These are phyloP conservation scores for Antigone vipio DNA, from an alignment of 2,113 vertebrate genomes.

Conservation along the genomic window DNA sequence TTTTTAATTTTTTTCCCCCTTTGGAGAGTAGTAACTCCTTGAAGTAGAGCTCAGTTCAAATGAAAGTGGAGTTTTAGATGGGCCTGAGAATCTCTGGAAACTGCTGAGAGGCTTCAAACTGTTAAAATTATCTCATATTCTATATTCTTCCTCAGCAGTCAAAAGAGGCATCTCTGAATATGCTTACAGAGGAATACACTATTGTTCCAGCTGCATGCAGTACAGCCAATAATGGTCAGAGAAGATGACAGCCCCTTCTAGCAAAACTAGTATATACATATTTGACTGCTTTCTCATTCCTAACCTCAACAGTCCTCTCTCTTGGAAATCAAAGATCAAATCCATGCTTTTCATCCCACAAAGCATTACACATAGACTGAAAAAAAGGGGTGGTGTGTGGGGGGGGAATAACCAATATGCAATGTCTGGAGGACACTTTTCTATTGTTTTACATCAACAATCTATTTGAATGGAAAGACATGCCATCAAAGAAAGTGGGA, in stretches of 20 bases:
- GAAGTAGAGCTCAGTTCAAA: not conserved
- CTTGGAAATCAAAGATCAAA: not conserved
- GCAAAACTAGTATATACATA: not conserved
- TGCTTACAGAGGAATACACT: not conserved
- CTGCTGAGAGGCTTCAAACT: not conserved
- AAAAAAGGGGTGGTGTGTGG: not conserved
- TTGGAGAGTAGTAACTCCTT: not conserved
- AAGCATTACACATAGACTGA: not conserved
- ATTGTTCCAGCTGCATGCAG: not conserved
- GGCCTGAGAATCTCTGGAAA: not conserved
- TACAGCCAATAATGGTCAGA: not conserved
- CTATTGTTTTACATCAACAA: not conserved
- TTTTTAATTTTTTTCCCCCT: too few species aligned
- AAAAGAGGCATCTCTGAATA: not conserved
- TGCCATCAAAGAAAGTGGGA: not conserved
- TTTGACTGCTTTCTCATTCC: not conserved
- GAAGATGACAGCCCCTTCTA: not conserved
- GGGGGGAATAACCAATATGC: not conserved
- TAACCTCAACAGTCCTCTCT: not conserved
- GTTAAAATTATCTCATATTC: not conserved
- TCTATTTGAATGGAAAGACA: not conserved
- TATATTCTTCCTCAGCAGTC: not conserved
- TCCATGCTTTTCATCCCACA: not conserved
- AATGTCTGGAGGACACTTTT: not conserved
- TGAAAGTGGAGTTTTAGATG: not conserved